Conservation (phyloP, 2,113 vertebrate species). For the Macrotus californicus region DNA sequence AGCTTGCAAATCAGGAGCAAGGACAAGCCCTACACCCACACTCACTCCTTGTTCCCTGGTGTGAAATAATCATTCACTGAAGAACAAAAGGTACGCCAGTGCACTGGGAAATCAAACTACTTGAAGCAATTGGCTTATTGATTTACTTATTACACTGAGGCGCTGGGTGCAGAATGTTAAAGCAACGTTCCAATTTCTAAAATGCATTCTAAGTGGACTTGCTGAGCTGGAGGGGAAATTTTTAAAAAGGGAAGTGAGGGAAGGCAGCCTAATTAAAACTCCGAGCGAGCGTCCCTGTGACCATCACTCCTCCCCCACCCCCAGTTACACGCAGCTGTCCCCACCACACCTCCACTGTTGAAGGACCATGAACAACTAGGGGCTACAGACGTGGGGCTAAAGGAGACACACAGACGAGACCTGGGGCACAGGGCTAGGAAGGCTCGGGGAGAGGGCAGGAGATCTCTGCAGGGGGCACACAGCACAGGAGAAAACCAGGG, state of each 20-base stretch:
- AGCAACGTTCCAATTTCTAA: background rate
- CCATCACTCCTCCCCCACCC: background rate
- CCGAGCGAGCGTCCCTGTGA: background rate
- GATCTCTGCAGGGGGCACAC: background rate
- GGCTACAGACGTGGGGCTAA: background rate
- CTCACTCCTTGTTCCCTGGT: background rate
- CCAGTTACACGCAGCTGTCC: background rate
- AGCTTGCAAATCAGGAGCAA: background rate
- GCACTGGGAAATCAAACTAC: background rate
- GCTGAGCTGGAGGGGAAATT: background rate
- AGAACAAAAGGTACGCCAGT: background rate
- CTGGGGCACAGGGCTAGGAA: background rate
- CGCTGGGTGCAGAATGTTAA: slow-evolving; percentile 17
- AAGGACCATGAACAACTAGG: background rate
- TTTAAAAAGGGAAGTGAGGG: background rate
- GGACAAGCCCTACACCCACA: background rate
- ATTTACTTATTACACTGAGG: background rate
- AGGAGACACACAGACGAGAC: background rate
- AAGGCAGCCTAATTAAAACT: background rate
- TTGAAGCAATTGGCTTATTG: background rate
- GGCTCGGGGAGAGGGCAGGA: background rate
- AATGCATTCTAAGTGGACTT: background rate
- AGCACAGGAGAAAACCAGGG: background rate
- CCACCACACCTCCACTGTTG: background rate
- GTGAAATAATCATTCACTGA: background rate